phyloP scores from a whole-genome alignment of 2,797 vertebrate genomes.

The Muscicapa comitata region DNA sequence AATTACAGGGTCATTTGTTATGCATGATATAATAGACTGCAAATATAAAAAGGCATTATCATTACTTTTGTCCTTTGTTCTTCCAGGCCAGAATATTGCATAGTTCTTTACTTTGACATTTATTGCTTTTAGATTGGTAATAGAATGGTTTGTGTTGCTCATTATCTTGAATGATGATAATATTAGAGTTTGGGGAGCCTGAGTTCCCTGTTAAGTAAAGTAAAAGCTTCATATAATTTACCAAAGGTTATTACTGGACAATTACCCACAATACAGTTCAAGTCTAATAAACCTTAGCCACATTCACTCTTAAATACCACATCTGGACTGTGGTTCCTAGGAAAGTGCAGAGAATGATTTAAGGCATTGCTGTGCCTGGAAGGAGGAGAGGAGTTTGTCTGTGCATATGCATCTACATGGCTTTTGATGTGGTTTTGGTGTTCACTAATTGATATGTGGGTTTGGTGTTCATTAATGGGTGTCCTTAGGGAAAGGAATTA shows the following conservation, averaged over 20 bases:
- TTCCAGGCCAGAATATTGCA: slow-evolving; percentile 77
- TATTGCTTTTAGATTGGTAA: slow-evolving; percentile 81
- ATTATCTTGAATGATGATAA: slow-evolving; percentile 81
- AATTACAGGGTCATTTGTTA: slow-evolving; percentile 75
- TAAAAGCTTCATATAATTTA: slow-evolving; percentile 74
- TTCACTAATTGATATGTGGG: not conserved
- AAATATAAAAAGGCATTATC: slow-evolving; percentile 77
- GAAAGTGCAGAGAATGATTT: slow-evolving; percentile 15
- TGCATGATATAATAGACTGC: slow-evolving; percentile 75
- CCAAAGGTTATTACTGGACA: slow-evolving; percentile 76
- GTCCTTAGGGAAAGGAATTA: not conserved
- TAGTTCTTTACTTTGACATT: slow-evolving; percentile 81
- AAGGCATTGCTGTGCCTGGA: not conserved
- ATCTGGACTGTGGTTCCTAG: slow-evolving; percentile 53
- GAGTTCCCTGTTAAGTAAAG: slow-evolving; percentile 73
- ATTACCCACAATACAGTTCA: slow-evolving; percentile 79
- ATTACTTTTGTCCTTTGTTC: slow-evolving; percentile 78
- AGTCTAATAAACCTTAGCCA: slow-evolving; percentile 69
- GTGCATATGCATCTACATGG: not conserved
- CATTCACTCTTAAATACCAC: slow-evolving; percentile 65
- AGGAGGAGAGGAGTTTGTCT: not conserved
- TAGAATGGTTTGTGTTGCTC: slow-evolving; percentile 78
- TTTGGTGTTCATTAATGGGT: not conserved
- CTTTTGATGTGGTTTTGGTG: not conserved
- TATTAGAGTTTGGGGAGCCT: slow-evolving; percentile 72